These are phyloP conservation scores for Mohoua ochrocephala DNA, from an alignment of 2,113 vertebrate species.

Conservation along the genomic window DNA sequence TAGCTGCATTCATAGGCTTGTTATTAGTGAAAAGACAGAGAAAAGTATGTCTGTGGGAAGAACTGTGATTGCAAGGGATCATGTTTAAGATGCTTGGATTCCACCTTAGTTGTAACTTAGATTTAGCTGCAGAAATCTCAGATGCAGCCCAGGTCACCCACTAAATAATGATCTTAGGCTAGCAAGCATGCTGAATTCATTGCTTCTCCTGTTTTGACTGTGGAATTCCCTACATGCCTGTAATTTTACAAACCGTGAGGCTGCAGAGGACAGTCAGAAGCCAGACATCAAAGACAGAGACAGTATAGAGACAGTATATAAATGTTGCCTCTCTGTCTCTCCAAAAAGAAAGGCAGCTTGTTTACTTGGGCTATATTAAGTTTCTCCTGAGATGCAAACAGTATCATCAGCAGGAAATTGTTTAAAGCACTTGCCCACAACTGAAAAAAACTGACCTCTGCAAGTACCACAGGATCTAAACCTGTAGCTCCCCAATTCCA, in stretches of 20 bases:
- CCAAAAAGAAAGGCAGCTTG: neutral
- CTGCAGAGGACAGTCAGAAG: neutral
- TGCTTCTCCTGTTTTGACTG: neutral
- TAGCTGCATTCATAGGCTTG: neutral
- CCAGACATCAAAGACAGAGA: neutral
- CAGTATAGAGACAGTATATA: neutral
- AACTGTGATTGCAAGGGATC: neutral
- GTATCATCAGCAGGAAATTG: neutral
- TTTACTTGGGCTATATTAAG: neutral
- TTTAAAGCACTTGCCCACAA: neutral
- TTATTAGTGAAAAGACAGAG: neutral
- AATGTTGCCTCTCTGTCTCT: neutral
- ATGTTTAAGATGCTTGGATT: neutral
- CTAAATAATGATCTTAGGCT: neutral
- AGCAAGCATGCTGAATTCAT: neutral
- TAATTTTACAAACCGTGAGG: neutral
- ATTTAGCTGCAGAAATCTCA: neutral
- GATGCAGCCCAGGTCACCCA: neutral
- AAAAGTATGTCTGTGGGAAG: neutral
- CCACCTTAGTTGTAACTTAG: neutral
- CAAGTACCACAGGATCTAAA: neutral
- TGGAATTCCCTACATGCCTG: neutral
- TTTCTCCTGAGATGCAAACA: neutral
- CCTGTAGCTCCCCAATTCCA: neutral
- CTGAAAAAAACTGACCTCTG: accelerated